These are phyloP conservation scores for Jordanella pulchra DNA, from an alignment of 2,797 vertebrate genomes.

Conservation along the genomic window DNA sequence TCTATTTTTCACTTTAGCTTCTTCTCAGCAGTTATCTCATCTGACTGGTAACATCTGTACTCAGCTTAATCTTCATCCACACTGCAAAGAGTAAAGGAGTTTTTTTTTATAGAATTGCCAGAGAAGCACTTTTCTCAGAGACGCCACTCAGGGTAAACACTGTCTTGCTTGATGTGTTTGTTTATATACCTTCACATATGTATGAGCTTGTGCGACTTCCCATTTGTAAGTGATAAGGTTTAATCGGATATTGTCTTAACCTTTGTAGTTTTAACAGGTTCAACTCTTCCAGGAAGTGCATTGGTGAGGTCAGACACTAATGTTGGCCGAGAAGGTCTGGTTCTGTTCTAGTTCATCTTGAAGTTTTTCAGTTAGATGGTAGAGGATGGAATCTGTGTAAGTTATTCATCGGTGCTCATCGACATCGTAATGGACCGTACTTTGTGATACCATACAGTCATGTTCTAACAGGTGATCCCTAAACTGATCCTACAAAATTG, in stretches of 20 bases:
- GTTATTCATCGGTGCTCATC: not conserved
- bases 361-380: not conserved
- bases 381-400: not conserved
- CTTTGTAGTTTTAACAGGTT: not conserved
- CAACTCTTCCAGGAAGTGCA: not conserved
- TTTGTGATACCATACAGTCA: not conserved
- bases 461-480: too few species aligned
- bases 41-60: conserved; percentile 13
- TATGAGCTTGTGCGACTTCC: not conserved
- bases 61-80: conserved; percentile 2
- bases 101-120: conserved; percentile 3
- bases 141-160: conserved; percentile 6
- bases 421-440: not conserved
- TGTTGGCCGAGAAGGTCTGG: not conserved
- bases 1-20: conserved; percentile 19
- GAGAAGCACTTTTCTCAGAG: conserved; percentile 21
- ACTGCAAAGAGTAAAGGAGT: conserved; percentile 6
- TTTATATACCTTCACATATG: not conserved
- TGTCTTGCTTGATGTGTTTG: not conserved
- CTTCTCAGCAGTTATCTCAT: conserved; percentile 17
- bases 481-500: too few species aligned
- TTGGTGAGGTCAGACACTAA: not conserved
- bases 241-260: not conserved
- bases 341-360: not conserved
- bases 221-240: not conserved